A percentile compares a stretch with the other conserved stretches of the same genome.
Conservation (phyloP, 1,140 invertebrate genomes). For the Tetraneura akinire region DNA sequence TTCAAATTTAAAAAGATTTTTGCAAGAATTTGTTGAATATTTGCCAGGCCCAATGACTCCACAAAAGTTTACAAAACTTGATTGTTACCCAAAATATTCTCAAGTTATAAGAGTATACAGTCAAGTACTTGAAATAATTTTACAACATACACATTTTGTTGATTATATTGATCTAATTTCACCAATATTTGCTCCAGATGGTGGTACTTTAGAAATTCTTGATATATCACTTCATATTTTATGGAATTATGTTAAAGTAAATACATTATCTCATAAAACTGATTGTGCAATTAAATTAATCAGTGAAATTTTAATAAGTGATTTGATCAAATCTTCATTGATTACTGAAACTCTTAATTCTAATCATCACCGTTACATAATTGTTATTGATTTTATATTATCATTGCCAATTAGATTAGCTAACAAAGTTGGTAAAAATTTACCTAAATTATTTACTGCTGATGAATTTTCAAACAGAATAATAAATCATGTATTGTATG, state of each 20-base stretch:
- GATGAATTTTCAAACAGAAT: slow-evolving; percentile 66
- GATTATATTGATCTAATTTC: neutral
- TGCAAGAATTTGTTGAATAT: slow-evolving; percentile 44
- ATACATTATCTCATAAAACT: slow-evolving; percentile 48
- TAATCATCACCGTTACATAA: slow-evolving; percentile 60
- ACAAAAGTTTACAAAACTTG: slow-evolving; percentile 69
- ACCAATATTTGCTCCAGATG: slow-evolving; percentile 24
- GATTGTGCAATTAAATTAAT: slow-evolving; percentile 60
- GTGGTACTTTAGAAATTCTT: slow-evolving; percentile 31
- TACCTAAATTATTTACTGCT: slow-evolving; percentile 64
- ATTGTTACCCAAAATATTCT: slow-evolving; percentile 56
- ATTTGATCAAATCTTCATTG: slow-evolving; percentile 63
- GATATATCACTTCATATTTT: slow-evolving; percentile 31
- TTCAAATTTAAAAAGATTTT: slow-evolving; percentile 10
- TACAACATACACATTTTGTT: slow-evolving; percentile 16
- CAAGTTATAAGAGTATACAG: slow-evolving; percentile 57
- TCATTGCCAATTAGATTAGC: slow-evolving; percentile 70
- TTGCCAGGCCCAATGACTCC: slow-evolving; percentile 68
- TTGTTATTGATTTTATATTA: slow-evolving; percentile 65
- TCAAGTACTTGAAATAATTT: slow-evolving; percentile 24
- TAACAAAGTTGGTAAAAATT: slow-evolving; percentile 65
- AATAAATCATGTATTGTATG: slow-evolving; percentile 64
- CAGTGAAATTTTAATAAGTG: slow-evolving; percentile 63
- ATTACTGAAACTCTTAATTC: slow-evolving; percentile 56
- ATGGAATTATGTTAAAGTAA: neutral